Conservation (phyloP, 1,140 invertebrate genomes). For the Brachionus calyciflorus region DNA sequence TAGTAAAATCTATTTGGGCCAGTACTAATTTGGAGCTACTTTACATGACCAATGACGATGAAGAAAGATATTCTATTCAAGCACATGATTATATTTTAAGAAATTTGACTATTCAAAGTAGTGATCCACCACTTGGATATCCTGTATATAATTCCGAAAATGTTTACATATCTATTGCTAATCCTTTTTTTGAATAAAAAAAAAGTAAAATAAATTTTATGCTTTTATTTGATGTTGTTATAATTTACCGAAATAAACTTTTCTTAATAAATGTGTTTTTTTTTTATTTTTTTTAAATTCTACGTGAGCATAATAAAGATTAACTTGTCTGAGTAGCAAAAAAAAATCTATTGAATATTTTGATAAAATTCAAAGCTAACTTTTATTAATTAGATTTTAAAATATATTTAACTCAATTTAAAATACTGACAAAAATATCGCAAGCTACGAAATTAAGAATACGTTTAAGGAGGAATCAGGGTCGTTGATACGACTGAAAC, state of each 20-base stretch:
- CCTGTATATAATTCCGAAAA: slow-evolving; percentile 61
- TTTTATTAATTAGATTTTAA: too few relatives aligned
- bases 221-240: not conserved
- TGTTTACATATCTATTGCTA: slow-evolving; percentile 49
- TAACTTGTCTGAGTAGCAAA: too few relatives aligned
- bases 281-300: too few relatives aligned
- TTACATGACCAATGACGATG: slow-evolving; percentile 66
- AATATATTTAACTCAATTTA: too few relatives aligned
- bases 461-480: too few relatives aligned
- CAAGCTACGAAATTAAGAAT: too few relatives aligned
- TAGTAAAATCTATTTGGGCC: slow-evolving; percentile 63
- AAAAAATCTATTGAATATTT: too few relatives aligned
- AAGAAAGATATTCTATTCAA: slow-evolving; percentile 65
- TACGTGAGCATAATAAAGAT: too few relatives aligned
- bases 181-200: slow-evolving; percentile 30
- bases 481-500: too few relatives aligned
- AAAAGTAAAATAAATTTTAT: not conserved
- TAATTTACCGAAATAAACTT: not conserved
- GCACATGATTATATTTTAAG: slow-evolving; percentile 62
- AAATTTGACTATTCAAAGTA: slow-evolving; percentile 64
- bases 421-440: too few relatives aligned
- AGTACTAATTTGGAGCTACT: slow-evolving; percentile 63
- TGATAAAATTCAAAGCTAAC: too few relatives aligned
- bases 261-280: too few relatives aligned
- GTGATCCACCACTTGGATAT: slow-evolving; percentile 64